Evolutionary conservation across 2,113 vertebrate species (phyloP), one percentile per base, ranked within the genome.

Genomic region (Ellobius talpinus): DNA sequence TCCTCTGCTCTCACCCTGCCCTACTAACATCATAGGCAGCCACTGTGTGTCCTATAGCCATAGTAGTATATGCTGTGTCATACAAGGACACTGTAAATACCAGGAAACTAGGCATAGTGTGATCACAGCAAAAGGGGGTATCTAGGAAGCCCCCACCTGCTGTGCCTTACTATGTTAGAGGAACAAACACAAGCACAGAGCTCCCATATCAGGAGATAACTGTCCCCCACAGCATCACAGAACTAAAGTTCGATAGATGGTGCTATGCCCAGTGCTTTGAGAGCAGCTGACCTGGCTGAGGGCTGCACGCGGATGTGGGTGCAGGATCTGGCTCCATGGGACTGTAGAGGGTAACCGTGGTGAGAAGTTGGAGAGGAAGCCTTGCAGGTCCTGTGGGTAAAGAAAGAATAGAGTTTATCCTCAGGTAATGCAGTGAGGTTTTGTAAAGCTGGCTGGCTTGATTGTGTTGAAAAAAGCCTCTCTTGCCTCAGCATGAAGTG

Each of bases 31-130:
- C 77, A n/a, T 90, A 78, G 58, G 76, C n/a, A 10, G 26, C 24
- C 13, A 47, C 47, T 14, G 36, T 65, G 81, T 90, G 85, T 65
- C n/a, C 39, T 88, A n/a, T 19, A 52, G 63, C 63, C 42, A 10
- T 3, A 21, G 63, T 10, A 0, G 55, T 17, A 0, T 11, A 5
- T 84, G 16, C 45, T 23, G 5, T 42, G 0, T 70, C 65, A 70
- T n/a, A 66, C 21, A 66, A 70, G 85, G 17, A 47, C 31, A 19
- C 26, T 65, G n/a, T 85, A 29, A 65, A 65, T 65, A 65, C 3
- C 42, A 66, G 63, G 63, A 68, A 50, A 68, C 31, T 42, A 52
- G n/a, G 31, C 12, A 68, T 29, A 8, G 45, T 86, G 26, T 66
- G 16, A 5, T 45, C 42, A 36, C 16, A 68, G 65, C 33, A 58